Conservation (phyloP, 30 jellyfish, hydroid and myxozoan genomes). For the Catostylus mosaicus region DNA sequence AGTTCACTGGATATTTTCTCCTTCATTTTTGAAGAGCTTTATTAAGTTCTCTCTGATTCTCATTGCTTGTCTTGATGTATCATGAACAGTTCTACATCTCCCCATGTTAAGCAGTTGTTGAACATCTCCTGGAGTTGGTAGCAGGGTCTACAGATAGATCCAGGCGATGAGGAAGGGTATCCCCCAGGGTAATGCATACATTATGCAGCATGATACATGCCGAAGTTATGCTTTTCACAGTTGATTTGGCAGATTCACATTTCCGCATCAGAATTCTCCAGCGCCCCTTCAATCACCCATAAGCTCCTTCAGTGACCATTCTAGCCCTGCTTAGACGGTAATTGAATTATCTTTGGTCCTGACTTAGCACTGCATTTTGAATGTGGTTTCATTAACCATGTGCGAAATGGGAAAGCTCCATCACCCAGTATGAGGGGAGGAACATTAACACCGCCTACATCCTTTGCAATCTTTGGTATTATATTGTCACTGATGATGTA, state of each 20-base stretch:
- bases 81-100: conserved; percentile 5
- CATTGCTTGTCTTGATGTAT: conserved; percentile 20
- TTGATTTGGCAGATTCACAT: conserved; percentile 38
- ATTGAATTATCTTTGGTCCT: conserved; percentile 32
- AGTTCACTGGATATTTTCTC: conserved; percentile 14
- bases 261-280: conserved; percentile 55
- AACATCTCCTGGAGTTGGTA: conserved; percentile 24
- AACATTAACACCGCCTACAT: conserved; percentile 3
- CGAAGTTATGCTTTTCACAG: conserved; percentile 18
- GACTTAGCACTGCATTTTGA: conserved; percentile 35
- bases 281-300: conserved; percentile 65
- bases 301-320: conserved; percentile 74
- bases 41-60: conserved; percentile 20
- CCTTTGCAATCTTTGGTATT: conserved; percentile 33
- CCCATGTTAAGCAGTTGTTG: conserved; percentile 27
- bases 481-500: conserved; percentile 2
- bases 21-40: conserved; percentile 10
- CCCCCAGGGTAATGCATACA: conserved; percentile 8
- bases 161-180: conserved; percentile 30
- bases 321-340: conserved; percentile 59
- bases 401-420: conserved; percentile 53
- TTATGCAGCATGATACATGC: conserved; percentile 68
- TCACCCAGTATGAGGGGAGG: conserved; percentile 55
- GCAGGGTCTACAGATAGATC: conserved; percentile 27
- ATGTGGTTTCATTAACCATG: conserved; percentile 47